Base-by-base conservation (phyloP, 2,797 vertebrate genomes). In the Melopsittacus undulatus region DNA sequence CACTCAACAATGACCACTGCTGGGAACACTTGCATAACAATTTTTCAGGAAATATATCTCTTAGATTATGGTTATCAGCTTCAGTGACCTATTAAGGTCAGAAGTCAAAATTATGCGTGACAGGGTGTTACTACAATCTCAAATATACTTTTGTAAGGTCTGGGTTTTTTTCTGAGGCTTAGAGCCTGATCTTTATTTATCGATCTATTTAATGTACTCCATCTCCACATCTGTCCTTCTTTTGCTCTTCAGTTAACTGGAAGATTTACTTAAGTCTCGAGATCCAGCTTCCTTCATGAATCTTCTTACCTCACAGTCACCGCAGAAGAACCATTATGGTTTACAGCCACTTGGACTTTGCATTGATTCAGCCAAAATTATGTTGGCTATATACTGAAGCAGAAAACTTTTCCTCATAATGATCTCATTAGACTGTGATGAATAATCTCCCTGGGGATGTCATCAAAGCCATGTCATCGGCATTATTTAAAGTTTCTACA, bases 361-460 rank as follows among this genome's bases (percentile, higher is more conserved):
- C 29, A 85, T 2, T 83, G 72, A 85, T 85, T 88, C 54, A 75
- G 27, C 29, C 18, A 88, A 81, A 75, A 81, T 36, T 74, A 51
- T 56, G 7, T 63, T 72, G 22, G 40, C 27, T 83, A 15, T 69
- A 76, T 66, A 59, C 7, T 73, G 62, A 83, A 59, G 59, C 8
- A 66, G 52, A 13, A 94, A 87, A 78, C 10, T 81, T 87, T 86
- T 89, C 18, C 16, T 83, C 7, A 17, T 91, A 88, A 95, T 75
- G 62, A 83, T 83, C 66, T 94, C 76, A 88, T 90, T 92, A 93
- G 11, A 66, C n/a, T 75, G 11, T 88, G 79, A 89, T 92, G 42
- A 89, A 90, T 66, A 90, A 69, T 75, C 22, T 78, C 76, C 66
- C 29, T 17, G 54, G 43, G 62, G 69, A 93, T 45, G 66, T 81